phyloP scores from a whole-genome alignment of 2,113 vertebrate species.

The Myrmecophaga tridactyla region DNA sequence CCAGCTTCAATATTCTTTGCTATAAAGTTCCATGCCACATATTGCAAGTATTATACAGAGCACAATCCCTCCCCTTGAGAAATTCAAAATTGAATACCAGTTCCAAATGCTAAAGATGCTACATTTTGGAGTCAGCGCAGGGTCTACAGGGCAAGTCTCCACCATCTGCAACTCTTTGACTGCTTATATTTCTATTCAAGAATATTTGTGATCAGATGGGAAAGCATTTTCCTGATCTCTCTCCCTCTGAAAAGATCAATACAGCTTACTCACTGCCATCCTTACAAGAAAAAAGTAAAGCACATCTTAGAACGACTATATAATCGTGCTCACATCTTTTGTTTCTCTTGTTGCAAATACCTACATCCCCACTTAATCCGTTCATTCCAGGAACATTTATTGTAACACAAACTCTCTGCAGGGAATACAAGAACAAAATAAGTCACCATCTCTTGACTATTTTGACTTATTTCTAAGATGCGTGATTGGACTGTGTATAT shows the following conservation, averaged over 20 bases:
- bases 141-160: not conserved
- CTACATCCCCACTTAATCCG: not conserved
- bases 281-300: not conserved
- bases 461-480: constrained; percentile 55
- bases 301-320: not conserved
- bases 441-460: constrained; percentile 28
- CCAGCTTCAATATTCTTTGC: not conserved
- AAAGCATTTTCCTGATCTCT: not conserved
- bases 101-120: not conserved
- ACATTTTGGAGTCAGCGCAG: not conserved
- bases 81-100: not conserved
- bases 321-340: not conserved
- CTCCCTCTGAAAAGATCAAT: not conserved
- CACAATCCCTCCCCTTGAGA: not conserved
- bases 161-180: not conserved
- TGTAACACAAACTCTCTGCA: constrained; percentile 15
- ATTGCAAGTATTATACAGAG: not conserved
- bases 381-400: constrained; percentile 39
- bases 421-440: constrained; percentile 10
- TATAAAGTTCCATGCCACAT: not conserved
- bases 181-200: not conserved
- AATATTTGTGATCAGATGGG: not conserved
- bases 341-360: not conserved
- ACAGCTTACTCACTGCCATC: not conserved
- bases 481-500: not conserved